A percentile compares a stretch with the other conserved stretches of the same genome.
Conservation (phyloP, 2,888 invertebrate species). For the Netelia fuscicornis region DNA sequence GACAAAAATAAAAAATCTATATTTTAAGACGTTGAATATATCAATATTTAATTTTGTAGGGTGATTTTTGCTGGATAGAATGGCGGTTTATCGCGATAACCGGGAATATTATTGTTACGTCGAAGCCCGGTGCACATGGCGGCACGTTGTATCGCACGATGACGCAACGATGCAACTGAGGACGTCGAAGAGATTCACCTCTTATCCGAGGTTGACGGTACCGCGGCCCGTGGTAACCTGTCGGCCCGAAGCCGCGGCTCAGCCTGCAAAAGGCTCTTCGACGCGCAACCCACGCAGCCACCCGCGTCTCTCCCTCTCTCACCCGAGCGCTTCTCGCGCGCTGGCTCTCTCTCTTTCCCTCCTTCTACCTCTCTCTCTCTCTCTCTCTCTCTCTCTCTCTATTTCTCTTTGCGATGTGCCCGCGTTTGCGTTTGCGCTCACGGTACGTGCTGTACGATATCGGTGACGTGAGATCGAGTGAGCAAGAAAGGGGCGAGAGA, state of each 20-base stretch:
- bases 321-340: constrained; percentile 7
- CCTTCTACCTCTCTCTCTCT: neutral
- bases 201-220: constrained; percentile 72
- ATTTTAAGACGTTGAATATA: neutral
- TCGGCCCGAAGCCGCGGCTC: constrained; percentile 74
- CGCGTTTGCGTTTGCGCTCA: neutral
- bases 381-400: neutral
- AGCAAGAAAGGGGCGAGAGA: neutral
- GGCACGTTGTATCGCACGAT: constrained; percentile 30
- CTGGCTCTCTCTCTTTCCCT: neutral
- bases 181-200: constrained; percentile 33
- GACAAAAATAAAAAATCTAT: neutral
- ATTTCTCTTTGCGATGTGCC: neutral
- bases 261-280: constrained; percentile 72
- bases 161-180: constrained; percentile 49
- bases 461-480: too few relatives aligned
- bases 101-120: neutral
- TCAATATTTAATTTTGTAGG: neutral
- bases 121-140: constrained; percentile 46
- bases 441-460: neutral
- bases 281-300: constrained; percentile 66
- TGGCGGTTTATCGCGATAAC: neutral
- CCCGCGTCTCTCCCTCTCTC: constrained; percentile 56
- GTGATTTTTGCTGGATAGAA: neutral
- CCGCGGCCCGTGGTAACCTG: constrained; percentile 78